Evolutionary conservation across 2,888 invertebrate species (phyloP).

Genomic region (Aphodius granarius): DNA sequence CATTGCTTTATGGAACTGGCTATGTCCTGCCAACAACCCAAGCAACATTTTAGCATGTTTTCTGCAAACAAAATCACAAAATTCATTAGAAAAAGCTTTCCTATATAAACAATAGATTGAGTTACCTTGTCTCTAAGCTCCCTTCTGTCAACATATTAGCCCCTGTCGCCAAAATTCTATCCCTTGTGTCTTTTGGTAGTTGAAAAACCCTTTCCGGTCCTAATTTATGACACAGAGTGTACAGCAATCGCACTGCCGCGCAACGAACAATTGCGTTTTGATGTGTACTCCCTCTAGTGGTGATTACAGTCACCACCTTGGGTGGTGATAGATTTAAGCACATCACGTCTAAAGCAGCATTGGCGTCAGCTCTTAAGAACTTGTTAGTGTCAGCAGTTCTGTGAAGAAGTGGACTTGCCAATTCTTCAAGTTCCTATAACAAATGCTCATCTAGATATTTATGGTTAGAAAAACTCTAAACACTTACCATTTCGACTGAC

Average conservation of each 20-base stretch:
- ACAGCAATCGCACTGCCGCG: constrained; percentile 77
- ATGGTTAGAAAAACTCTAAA: constrained; percentile 34
- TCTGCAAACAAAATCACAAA: constrained; percentile 47
- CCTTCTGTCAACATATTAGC: constrained; percentile 86
- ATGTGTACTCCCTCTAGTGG: constrained; percentile 73
- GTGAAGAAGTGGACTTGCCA: constrained; percentile 78
- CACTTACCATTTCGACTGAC: constrained; percentile 64
- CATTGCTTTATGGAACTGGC: constrained; percentile 74
- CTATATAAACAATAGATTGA: background rate
- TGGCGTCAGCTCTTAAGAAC: constrained; percentile 89
- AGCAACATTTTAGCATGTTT: constrained; percentile 80
- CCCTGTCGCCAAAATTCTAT: constrained; percentile 76
- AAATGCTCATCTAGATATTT: constrained; percentile 2
- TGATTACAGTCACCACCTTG: constrained; percentile 68
- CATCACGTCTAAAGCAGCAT: constrained; percentile 78
- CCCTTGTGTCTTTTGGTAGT: constrained; percentile 75
- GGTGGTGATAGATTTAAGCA: constrained; percentile 73
- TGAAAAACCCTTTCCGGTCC: constrained; percentile 74
- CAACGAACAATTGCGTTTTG: constrained; percentile 87
- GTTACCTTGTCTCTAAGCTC: constrained; percentile 78
- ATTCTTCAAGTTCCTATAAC: constrained; percentile 79
- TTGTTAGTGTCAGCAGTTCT: constrained; percentile 93
- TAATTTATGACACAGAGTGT: constrained; percentile 69
- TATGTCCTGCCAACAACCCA: constrained; percentile 69
- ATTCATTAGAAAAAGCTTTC: background rate